Evolutionary conservation across 2,113 vertebrate species (phyloP).

Genomic region (Zosterops borbonicus): DNA sequence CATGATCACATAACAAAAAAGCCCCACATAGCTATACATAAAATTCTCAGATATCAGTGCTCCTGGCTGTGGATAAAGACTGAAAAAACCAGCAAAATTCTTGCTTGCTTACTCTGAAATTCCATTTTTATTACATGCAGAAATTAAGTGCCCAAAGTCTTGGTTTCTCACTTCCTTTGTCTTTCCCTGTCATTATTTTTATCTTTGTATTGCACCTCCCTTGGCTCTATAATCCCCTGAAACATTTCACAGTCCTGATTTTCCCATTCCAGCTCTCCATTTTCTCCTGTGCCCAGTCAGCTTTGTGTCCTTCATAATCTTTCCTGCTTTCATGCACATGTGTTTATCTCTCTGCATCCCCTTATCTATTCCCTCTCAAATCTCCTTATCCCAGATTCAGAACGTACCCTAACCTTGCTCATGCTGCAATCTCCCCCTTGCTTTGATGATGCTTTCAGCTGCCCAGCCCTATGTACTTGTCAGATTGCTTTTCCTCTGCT

Average conservation of each 20-base stretch:
- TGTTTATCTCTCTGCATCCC: slow-evolving; percentile 13
- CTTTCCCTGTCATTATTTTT: not conserved
- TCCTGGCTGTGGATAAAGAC: not conserved
- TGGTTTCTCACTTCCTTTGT: not conserved
- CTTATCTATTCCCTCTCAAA: slow-evolving; percentile 4
- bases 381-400: slow-evolving; percentile 18
- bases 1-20: not conserved
- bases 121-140: not conserved
- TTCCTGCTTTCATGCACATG: not conserved
- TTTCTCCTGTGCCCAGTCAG: not conserved
- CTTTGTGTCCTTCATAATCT: slow-evolving; percentile 26
- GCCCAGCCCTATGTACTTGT: fast-evolving
- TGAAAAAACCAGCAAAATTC: not conserved
- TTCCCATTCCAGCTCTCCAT: not conserved
- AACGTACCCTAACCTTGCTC: not conserved
- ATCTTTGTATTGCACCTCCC: not conserved
- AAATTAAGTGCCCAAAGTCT: not conserved
- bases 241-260: not conserved
- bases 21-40: not conserved
- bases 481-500: not conserved
- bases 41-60: not conserved
- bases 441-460: not conserved
- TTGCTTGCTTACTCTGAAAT: not conserved
- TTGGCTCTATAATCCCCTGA: not conserved
- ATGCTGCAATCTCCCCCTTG: not conserved